Base-by-base conservation (phyloP, 2,888 invertebrate genomes). In the Mesochorus sp. region DNA sequence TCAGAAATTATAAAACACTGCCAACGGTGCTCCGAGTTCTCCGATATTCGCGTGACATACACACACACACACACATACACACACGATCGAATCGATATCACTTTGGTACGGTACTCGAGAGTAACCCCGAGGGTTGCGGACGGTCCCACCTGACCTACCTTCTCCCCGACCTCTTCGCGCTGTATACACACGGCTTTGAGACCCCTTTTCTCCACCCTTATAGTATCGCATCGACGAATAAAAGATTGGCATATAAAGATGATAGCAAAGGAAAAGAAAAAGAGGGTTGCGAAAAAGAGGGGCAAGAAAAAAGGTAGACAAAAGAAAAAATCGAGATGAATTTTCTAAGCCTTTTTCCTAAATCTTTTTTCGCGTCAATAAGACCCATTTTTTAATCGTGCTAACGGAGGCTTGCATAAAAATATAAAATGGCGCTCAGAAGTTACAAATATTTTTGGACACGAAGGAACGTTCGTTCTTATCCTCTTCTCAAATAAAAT, bases 21-120 rank as follows among this genome's bases (percentile, higher is more conserved):
- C n/a, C 19, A 26, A 42, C 14, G 94, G 94, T 85, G 88, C 95
- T 55, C 88, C 95, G 3, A 85, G 95, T 57, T 92, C 94, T 85
- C 94, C 93, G 14, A 91, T 94, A 21, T 93, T 94, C 3, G 91
- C 90, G 81, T 28, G 55, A 71, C 77, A n/a, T n/a, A n/a, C n/a
- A n/a, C n/a, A n/a, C n/a, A n/a, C n/a, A n/a, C n/a, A n/a, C n/a
- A n/a, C n/a, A n/a, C n/a, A n/a, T n/a, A n/a, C n/a, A n/a, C n/a
- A 78, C 79, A 78, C 80, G 66, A 71, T 79, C 42, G 51, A 79
- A 79, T 79, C 79, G 75, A 79, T 79, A 79, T 75, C 75, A 79
- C 71, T 75, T 79, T 75, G 75, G 71, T 62, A 75, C 31, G 51
- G 61, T 75, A 55, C 70, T 70, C 75, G 44, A 31, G 24, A 19